Percentiles rank a stretch among this genome's conserved stretches.
phyloP scores from a whole-genome alignment of 2,888 invertebrate genomes.

The Bhutanitis thaidina region DNA sequence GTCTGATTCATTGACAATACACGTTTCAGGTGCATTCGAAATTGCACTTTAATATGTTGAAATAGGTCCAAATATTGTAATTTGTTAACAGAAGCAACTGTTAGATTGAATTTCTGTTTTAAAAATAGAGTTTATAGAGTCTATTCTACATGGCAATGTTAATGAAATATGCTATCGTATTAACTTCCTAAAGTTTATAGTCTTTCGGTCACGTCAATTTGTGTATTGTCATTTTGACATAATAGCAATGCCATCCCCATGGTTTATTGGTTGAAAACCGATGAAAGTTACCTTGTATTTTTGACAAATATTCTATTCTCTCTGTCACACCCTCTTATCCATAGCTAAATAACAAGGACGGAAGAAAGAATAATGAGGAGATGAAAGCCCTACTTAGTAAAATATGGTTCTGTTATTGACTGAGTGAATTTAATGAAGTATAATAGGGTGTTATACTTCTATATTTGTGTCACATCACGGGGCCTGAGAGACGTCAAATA shows the following conservation, averaged over 20 bases:
- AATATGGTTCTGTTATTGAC: slow-evolving; percentile 61
- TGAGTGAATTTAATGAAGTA: slow-evolving; percentile 69
- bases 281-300: slow-evolving; percentile 66
- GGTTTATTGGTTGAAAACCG: slow-evolving; percentile 72
- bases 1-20: slow-evolving; percentile 45
- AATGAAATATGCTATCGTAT: slow-evolving; percentile 38
- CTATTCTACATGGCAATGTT: slow-evolving; percentile 26
- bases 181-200: slow-evolving; percentile 74
- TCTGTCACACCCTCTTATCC: slow-evolving; percentile 29
- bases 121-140: slow-evolving; percentile 25
- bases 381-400: slow-evolving; percentile 66
- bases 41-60: slow-evolving; percentile 26
- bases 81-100: background rate
- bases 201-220: slow-evolving; percentile 76
- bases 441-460: slow-evolving; percentile 60
- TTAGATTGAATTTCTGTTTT: slow-evolving; percentile 23
- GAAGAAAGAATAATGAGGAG: slow-evolving; percentile 32
- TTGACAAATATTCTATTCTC: slow-evolving; percentile 49
- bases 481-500: slow-evolving; percentile 45
- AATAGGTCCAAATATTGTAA: slow-evolving; percentile 14
- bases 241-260: slow-evolving; percentile 73
- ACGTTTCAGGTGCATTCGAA: slow-evolving; percentile 22
- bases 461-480: slow-evolving; percentile 40
- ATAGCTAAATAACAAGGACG: slow-evolving; percentile 31
- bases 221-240: slow-evolving; percentile 78